Conservation (phyloP, 2,888 invertebrate species). For the Protula sp. region DNA sequence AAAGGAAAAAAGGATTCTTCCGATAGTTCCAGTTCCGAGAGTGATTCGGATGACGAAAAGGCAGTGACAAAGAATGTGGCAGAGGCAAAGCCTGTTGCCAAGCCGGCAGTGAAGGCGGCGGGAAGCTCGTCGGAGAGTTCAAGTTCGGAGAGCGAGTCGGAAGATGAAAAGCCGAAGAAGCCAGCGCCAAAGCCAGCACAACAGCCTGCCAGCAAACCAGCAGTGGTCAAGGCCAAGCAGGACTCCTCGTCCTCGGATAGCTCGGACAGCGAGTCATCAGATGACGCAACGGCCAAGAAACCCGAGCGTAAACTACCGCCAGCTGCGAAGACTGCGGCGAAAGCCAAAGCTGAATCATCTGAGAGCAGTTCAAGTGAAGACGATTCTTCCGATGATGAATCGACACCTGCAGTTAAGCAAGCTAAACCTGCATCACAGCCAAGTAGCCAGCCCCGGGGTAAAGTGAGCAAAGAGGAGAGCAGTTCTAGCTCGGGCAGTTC, state of each 20-base stretch:
- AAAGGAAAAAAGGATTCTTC: too few species aligned
- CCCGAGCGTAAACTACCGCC: neutral
- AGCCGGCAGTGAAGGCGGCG: neutral
- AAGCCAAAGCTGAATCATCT: neutral
- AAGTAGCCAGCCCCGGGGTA: too few species aligned
- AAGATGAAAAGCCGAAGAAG: neutral
- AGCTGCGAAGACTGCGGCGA: neutral
- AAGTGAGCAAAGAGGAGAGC: neutral
- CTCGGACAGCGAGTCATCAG: neutral
- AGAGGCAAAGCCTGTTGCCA: neutral
- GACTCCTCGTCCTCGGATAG: neutral
- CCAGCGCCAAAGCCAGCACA: neutral
- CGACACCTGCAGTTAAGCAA: neutral
- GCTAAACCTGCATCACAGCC: neutral
- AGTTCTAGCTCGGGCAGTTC: neutral
- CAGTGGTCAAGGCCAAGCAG: too few species aligned
- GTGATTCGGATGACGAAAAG: neutral
- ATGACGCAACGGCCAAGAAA: neutral
- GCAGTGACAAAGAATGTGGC: neutral
- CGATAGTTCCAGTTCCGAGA: neutral
- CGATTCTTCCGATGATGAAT: neutral
- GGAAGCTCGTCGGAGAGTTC: neutral
- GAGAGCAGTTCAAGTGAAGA: neutral
- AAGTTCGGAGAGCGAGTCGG: neutral
- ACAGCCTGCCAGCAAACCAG: neutral